Evolutionary conservation across 2,888 invertebrate genomes (phyloP), one percentile per base, ranked within the genome.

Genomic region (Amiota communis): DNA sequence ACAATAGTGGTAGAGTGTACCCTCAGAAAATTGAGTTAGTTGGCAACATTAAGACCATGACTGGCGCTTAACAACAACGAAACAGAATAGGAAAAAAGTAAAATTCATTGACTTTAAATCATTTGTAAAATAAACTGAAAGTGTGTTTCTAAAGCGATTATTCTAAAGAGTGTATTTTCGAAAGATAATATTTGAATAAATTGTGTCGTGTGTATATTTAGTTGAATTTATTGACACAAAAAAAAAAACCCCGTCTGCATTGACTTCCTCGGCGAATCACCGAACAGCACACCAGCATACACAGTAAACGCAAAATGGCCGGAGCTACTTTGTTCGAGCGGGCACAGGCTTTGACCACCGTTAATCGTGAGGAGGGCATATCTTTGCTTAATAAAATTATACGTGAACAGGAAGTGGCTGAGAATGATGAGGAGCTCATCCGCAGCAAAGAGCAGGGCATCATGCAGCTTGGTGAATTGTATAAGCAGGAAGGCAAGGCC

Each of bases 371-470:
- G 90, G 94, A 95, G 90, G 93, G 93, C 88, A 93, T 94, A 88
- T 92, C 93, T 87, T 91, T 94, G 86, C 91, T 94, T 78, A 94
- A 94, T 90, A 94, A 95, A 91, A 93, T 95, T 88, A 93, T 94
- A 82, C 93, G 94, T 83, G 94, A 94, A 87, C 94, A 94, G 85
- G 94, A 95, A 84, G 91, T 93, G 71, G 92, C 93, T 81, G 94
- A 94, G 85, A 95, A 95, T 88, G 95, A 97, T 90, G 97, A 98
- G 88, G 97, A 97, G 88, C 94, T 94, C 82, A 96, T 98, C 89
- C 94, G 95, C 82, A 93, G 94, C 76, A 97, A 97, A 90, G 99
- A 99, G 89, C 97, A 97, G 88, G 96, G 96, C 73, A 98, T 99
- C 81, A 92, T 98, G 84, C 96, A 98, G 87, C 92, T 98, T 81